Conservation (phyloP, 2,113 vertebrate genomes). For the Falco punctatus region DNA sequence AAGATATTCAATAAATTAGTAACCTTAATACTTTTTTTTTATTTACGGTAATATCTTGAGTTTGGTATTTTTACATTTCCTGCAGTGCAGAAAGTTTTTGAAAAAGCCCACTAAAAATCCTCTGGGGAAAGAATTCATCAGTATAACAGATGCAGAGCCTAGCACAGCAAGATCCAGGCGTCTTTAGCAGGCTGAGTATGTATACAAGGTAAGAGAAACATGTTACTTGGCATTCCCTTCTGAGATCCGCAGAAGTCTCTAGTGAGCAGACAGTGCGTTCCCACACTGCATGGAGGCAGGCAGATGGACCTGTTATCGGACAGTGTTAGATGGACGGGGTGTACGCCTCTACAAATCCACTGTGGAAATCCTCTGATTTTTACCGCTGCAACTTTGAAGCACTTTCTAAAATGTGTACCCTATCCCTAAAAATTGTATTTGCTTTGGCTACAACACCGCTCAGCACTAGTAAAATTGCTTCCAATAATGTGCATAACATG, state of each 20-base stretch:
- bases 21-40: not conserved
- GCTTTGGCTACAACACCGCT: not conserved
- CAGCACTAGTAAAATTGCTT: not conserved
- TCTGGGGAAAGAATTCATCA: too few species aligned
- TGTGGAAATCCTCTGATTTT: not conserved
- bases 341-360: fast-evolving
- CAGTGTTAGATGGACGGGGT: not conserved
- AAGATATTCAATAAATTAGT: not conserved
- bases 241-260: not conserved
- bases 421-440: not conserved
- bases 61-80: not conserved
- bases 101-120: not conserved
- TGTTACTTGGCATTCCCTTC: not conserved
- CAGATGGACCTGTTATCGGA: fast-evolving
- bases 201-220: fast-evolving
- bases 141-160: not conserved
- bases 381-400: not conserved
- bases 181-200: not conserved
- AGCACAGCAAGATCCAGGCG: not conserved
- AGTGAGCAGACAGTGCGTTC: not conserved
- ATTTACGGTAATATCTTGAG: not conserved
- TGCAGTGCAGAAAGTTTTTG: not conserved
- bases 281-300: fast-evolving
- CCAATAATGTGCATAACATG: fast-evolving
- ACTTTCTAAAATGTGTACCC: not conserved